Conservation (phyloP, 2,888 invertebrate species). For the Lamellibrachia columna region DNA sequence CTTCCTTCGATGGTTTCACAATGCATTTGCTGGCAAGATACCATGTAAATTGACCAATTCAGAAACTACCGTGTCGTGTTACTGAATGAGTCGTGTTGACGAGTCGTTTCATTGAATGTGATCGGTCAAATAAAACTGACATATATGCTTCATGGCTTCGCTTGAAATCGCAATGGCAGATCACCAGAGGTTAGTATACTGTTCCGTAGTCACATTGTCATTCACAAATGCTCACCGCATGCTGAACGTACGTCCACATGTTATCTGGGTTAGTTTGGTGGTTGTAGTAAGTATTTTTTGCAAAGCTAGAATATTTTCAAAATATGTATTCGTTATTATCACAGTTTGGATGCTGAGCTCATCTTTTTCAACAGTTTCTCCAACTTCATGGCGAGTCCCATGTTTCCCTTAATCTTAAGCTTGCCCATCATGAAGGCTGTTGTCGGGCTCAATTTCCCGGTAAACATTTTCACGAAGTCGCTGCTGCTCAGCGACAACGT, state of each 20-base stretch:
- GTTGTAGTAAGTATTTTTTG: not conserved
- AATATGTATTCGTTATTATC: not conserved
- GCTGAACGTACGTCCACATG: not conserved
- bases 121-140: not conserved
- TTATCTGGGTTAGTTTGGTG: not conserved
- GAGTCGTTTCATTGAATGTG: too few species aligned
- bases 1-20: not conserved
- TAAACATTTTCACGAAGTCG: slow-evolving; percentile 69
- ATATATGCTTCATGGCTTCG: not conserved
- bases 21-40: not conserved
- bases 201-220: not conserved
- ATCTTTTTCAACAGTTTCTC: slow-evolving; percentile 68
- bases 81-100: not conserved
- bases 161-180: not conserved
- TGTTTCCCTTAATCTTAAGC: slow-evolving; percentile 89
- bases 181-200: not conserved
- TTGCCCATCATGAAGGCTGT: slow-evolving; percentile 96
- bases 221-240: not conserved
- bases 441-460: slow-evolving; percentile 88
- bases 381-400: slow-evolving; percentile 93
- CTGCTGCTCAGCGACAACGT: slow-evolving; percentile 81
- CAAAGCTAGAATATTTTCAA: not conserved
- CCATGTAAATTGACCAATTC: not conserved
- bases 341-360: not conserved
- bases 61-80: not conserved